Conservation (phyloP, 2,888 invertebrate species). For the Cryptocheilus praepositus region DNA sequence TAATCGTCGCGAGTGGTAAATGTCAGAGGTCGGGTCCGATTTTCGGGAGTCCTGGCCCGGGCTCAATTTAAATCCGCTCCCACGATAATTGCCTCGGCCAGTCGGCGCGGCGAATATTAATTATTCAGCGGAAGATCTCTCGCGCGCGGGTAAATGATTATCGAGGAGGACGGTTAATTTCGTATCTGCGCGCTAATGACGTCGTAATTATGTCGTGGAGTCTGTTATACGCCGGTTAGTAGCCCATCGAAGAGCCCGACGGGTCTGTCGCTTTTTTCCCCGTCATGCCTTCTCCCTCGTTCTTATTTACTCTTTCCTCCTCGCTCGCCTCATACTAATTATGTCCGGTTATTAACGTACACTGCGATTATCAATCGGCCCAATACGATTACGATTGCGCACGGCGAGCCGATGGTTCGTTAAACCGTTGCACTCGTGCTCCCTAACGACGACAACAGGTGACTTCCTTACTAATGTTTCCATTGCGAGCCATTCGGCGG, state of each 20-base stretch:
- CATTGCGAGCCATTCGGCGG: background rate
- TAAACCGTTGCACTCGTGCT: too few species aligned
- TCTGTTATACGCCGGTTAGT: conserved; percentile 27
- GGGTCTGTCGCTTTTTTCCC: too few species aligned
- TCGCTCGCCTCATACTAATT: background rate
- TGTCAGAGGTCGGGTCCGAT: conserved; percentile 5
- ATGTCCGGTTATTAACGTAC: background rate
- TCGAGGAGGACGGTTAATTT: conserved; percentile 32
- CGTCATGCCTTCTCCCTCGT: background rate
- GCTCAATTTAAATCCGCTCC: conserved; percentile 4
- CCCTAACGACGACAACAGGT: background rate
- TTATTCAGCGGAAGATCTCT: conserved; percentile 9
- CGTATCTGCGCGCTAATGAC: conserved; percentile 34
- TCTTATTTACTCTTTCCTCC: background rate
- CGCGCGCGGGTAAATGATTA: conserved; percentile 24
- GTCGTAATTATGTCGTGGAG: conserved; percentile 36
- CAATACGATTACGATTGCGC: conserved; percentile 6
- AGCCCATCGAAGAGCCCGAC: background rate
- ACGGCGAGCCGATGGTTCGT: background rate
- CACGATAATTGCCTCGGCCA: conserved; percentile 17
- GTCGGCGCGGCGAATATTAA: conserved; percentile 19
- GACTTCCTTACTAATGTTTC: too few species aligned
- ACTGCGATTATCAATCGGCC: background rate
- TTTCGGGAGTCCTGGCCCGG: background rate
- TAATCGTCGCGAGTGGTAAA: background rate